A percentile compares a stretch with the other conserved stretches of the same genome.
These are phyloP conservation scores for Hypanus sabinus DNA, from an alignment of 2,113 vertebrate genomes.

Conservation along the genomic window DNA sequence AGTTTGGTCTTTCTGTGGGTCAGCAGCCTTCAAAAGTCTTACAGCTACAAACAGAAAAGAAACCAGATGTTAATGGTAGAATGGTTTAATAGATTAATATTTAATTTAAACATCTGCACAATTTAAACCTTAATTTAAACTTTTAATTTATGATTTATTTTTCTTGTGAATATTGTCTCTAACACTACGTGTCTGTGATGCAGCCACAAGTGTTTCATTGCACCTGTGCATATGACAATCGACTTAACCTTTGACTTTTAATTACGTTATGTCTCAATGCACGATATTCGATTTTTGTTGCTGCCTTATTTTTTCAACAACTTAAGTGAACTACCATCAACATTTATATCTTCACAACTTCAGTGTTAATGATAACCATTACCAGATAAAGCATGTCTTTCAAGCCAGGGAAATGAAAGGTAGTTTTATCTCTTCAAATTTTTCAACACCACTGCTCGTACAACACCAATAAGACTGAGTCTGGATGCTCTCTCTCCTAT, in stretches of 20 bases:
- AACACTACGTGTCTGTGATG: too few species aligned
- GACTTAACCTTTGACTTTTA: too few species aligned
- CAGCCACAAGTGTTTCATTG: too few species aligned
- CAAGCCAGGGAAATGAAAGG: neutral
- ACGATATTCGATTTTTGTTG: neutral
- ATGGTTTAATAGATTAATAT: neutral
- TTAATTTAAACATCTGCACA: neutral
- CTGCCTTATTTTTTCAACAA: neutral
- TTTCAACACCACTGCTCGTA: neutral
- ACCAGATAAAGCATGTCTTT: neutral
- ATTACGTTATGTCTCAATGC: neutral
- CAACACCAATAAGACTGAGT: too few species aligned
- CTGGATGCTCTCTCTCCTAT: neutral
- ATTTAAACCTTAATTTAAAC: neutral
- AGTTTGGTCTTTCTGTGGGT: constrained; percentile 87
- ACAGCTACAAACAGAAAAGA: constrained; percentile 55
- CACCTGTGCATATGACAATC: too few species aligned
- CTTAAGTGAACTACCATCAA: neutral
- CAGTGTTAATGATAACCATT: neutral
- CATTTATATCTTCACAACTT: neutral
- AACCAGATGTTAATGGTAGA: neutral
- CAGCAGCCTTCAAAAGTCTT: constrained; percentile 75
- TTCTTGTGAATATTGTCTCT: too few species aligned
- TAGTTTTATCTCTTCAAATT: neutral
- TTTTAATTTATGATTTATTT: neutral